Base-by-base conservation (phyloP, 2,113 vertebrate species). In the Leiothrix lutea region DNA sequence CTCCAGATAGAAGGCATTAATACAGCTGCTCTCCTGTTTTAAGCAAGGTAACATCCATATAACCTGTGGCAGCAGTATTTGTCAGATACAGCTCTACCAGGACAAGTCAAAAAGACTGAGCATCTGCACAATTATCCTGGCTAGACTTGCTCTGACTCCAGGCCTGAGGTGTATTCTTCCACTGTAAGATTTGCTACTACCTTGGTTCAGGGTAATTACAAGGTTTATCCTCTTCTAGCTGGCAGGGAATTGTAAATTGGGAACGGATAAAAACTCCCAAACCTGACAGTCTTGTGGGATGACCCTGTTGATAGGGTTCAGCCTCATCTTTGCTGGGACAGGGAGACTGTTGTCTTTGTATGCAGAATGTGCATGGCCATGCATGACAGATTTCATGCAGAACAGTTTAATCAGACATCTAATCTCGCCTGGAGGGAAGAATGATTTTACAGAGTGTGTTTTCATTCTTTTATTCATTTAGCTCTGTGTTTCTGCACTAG, bases 391-490 rank as follows among this genome's bases (percentile, higher is more conserved):
- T 48, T 90, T 94, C 64, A 80, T 28, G 79, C 51, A 71, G 75
- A 88, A 36, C 79, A 67, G 67, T 88, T 86, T 95, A 92, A 95
- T 45, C 64, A 95, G 82, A 80, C 56, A 51, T 80, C 79, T 86
- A 88, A 90, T 94, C 92, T 88, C 0, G 11, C 88, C 96, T 92
- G 82, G 85, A 86, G 75, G 88, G 85, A 90, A 86, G 20, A 80
- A 40, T 78, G 64, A 40, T 94, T 96, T 56, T 83, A 67, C 56
- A 62, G 45, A 38, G 60, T 78, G 62, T 86, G 40, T 93, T 40
- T 78, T 94, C 85, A 71, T 91, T 86, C 80, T 84, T 91, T 89
- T 94, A 86, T 95, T 91, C 57, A 81, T 88, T 88, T 95, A 91
- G 44, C 40, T 92, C 81, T 53, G 33, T 80, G 53, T 86, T 96